Evolutionary conservation across 2,888 invertebrate species (phyloP), one percentile per base, ranked within the genome.

Genomic region (Drosophila prostipennis): DNA sequence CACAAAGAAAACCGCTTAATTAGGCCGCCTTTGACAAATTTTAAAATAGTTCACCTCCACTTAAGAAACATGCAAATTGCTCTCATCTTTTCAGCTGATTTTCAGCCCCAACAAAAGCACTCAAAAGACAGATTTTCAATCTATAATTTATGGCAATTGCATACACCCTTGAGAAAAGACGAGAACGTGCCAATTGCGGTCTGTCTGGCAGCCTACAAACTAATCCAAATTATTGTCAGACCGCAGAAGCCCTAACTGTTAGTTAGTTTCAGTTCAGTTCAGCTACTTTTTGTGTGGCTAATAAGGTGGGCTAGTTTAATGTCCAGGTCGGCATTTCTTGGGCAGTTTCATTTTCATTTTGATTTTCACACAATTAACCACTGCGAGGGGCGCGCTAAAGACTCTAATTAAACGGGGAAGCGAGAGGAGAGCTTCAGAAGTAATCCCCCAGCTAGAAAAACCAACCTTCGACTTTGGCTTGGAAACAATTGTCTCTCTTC

Each of bases 161-260:
- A 61, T 61, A 61, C 73, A 87, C 72, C 87, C 82, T 87, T 82
- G 87, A 87, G 74, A 68, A 63, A 65, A 64, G 67, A 43, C 37
- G 74, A 88, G 83, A 84, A 84, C 83, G 83, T 84, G 83, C 88
- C 83, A 80, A 82, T 88, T 84, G 83, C 74, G 88, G 88, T 84
- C 68, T 84, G 69, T 65, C 73, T 65, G 72, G 45, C 54, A 60
- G 52, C 40, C 42, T 46, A 56, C 54, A 65, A 78, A 73, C 63
- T 57, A 79, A 80, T 82, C 74, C 59, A 54, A 74, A 60, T 71
- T 70, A 81, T 86, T 82, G 78, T 69, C 76, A 76, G 87, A 86
- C 88, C 82, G 71, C 87, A 85, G 64, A 40, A 48, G 54, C 68
- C 46, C 61, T 63, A 61, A 46, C 60, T 32, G 37, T 13, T 13